phyloP scores from a whole-genome alignment of 2,888 invertebrate genomes.

The Lathronympha strigana region DNA sequence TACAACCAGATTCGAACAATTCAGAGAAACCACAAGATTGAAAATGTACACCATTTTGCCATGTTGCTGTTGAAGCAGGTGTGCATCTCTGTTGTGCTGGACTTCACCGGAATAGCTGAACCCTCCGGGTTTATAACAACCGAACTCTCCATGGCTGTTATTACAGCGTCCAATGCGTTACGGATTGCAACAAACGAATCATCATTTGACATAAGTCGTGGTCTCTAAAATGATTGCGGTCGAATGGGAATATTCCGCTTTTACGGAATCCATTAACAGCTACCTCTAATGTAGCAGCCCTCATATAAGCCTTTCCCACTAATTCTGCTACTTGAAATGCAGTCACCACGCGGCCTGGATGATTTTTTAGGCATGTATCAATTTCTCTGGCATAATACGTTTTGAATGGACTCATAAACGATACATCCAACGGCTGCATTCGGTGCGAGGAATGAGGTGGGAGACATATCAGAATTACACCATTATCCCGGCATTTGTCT shows the following conservation, averaged over 20 bases:
- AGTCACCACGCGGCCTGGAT: conserved; percentile 4
- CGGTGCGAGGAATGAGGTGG: conserved; percentile 35
- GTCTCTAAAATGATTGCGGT: conserved; percentile 25
- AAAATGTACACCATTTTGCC: too few species aligned
- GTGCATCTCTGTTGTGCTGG: too few species aligned
- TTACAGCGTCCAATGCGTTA: too few species aligned
- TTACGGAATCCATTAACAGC: conserved; percentile 15
- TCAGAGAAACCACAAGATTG: too few species aligned
- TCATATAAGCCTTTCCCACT: conserved; percentile 2
- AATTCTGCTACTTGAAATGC: conserved; percentile 6
- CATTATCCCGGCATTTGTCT: not conserved
- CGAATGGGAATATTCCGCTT: conserved; percentile 22
- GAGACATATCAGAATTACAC: conserved; percentile 17
- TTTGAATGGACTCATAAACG: conserved; percentile 35
- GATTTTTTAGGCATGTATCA: conserved; percentile 10
- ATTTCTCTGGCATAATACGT: conserved; percentile 32
- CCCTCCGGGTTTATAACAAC: too few species aligned
- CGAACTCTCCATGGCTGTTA: too few species aligned
- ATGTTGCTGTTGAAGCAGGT: too few species aligned
- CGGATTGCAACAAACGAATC: too few species aligned
- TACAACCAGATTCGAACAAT: too few species aligned
- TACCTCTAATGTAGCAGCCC: not conserved
- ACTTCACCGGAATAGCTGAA: too few species aligned
- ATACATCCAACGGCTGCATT: conserved; percentile 35
- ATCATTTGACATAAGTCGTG: too few species aligned